phyloP scores from a whole-genome alignment of 1,140 invertebrate species.

The Drosophila santomea region DNA sequence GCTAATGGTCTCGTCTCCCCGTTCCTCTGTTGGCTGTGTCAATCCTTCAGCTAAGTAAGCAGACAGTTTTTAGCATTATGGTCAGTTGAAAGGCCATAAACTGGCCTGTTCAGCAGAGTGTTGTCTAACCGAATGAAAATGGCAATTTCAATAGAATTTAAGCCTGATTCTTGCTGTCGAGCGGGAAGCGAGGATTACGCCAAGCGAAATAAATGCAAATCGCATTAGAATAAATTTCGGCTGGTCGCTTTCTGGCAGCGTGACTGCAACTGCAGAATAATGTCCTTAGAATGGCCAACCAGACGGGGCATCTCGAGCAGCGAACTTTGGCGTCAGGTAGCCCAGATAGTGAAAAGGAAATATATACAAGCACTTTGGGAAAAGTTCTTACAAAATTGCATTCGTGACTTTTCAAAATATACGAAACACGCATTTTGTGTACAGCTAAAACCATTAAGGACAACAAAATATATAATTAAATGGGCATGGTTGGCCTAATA shows the following conservation, averaged over 20 bases:
- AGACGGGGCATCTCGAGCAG: constrained; percentile 16
- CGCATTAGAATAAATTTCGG: constrained; percentile 79
- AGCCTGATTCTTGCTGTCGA: constrained; percentile 50
- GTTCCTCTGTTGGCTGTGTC: constrained; percentile 17
- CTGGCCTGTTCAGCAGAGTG: constrained; percentile 39
- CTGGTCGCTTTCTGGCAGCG: constrained; percentile 21
- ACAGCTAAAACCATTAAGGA: background rate
- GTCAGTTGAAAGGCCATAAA: constrained; percentile 59
- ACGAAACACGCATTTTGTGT: background rate
- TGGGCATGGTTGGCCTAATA: too few species aligned
- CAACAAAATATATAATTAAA: too few species aligned
- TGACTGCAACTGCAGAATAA: constrained; percentile 61
- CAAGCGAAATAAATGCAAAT: constrained; percentile 80
- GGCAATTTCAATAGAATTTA: constrained; percentile 69
- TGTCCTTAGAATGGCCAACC: constrained; percentile 62
- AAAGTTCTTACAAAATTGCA: background rate
- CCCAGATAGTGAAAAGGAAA: constrained; percentile 29
- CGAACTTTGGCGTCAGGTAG: constrained; percentile 72
- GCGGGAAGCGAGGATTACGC: constrained; percentile 31
- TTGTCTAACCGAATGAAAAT: constrained; percentile 47
- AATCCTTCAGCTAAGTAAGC: constrained; percentile 67
- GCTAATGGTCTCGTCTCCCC: constrained; percentile 52
- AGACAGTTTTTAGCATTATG: constrained; percentile 69
- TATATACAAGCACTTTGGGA: background rate
- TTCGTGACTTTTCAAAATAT: background rate